phyloP scores from a whole-genome alignment of 2,113 vertebrate species.

The Rhombomys opimus region DNA sequence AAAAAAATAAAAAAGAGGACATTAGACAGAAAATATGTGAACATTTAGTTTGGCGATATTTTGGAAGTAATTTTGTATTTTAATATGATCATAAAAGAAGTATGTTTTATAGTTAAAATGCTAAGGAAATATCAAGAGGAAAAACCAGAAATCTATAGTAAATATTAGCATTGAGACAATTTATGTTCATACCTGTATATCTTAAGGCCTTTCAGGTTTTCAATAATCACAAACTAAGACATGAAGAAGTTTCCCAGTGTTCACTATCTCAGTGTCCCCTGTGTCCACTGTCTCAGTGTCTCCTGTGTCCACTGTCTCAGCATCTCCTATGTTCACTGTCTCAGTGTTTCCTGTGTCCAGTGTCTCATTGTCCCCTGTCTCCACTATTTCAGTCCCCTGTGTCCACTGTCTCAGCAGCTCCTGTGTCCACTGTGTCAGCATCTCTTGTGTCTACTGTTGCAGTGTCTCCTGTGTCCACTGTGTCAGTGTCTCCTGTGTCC shows the following conservation, averaged over 20 bases:
- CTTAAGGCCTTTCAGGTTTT: not conserved
- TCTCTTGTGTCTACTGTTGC: not conserved
- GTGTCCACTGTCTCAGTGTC: not conserved
- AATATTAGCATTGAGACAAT: not conserved
- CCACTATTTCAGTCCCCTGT: not conserved
- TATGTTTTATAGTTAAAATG: not conserved
- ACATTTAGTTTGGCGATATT: conserved; percentile 19
- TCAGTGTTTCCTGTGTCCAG: not conserved
- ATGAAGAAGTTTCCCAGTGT: not conserved
- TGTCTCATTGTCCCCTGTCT: not conserved
- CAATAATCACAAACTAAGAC: not conserved
- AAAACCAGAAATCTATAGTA: not conserved
- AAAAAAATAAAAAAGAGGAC: not conserved
- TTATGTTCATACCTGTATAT: not conserved
- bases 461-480: not conserved
- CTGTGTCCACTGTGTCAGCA: not conserved
- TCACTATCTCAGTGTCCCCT: not conserved
- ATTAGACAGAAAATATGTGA: not conserved
- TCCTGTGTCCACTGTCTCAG: not conserved
- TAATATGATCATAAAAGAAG: conserved; percentile 24
- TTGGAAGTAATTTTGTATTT: not conserved
- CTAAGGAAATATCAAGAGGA: not conserved
- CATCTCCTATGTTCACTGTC: not conserved
- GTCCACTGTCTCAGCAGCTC: not conserved
- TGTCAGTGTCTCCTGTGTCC: not conserved